These are phyloP conservation scores for Paratrypauchen microcephalus DNA, from an alignment of 2,797 vertebrate species.

Conservation along the genomic window DNA sequence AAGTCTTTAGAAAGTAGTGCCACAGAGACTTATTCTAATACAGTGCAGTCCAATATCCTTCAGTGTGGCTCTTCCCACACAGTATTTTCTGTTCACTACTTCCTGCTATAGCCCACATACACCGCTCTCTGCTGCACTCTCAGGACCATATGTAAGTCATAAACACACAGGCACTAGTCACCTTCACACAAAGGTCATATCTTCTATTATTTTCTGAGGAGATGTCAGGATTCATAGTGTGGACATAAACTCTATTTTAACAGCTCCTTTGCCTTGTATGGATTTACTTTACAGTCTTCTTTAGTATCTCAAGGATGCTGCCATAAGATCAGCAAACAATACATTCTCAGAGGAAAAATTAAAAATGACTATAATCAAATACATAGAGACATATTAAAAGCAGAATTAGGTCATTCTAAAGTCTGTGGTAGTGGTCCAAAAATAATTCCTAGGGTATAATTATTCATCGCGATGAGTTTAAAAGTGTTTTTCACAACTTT, in stretches of 20 bases:
- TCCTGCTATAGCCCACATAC: slow-evolving; percentile 15
- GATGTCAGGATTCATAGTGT: slow-evolving; percentile 46
- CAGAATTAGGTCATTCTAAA: no score
- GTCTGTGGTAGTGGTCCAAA: no score
- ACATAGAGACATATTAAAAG: no score
- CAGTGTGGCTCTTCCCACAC: neutral
- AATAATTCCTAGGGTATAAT: no score
- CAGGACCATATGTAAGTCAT: slow-evolving; percentile 68
- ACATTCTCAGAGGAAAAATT: neutral
- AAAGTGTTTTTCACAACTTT: no score
- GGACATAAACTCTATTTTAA: slow-evolving; percentile 27
- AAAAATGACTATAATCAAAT: neutral
- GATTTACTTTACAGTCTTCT: slow-evolving; percentile 18
- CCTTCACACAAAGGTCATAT: slow-evolving; percentile 73
- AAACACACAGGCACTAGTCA: slow-evolving; percentile 62
- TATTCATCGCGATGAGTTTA: no score
- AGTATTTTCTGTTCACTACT: slow-evolving; percentile 13
- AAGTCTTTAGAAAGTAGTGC: neutral
- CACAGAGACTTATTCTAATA: neutral
- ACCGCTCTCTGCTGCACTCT: slow-evolving; percentile 32
- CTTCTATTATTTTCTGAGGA: slow-evolving; percentile 57
- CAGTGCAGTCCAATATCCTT: neutral
- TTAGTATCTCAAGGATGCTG: neutral
- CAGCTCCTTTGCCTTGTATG: slow-evolving; percentile 2
- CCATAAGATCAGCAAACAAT: neutral